A percentile compares a stretch with the other conserved stretches of the same genome.
Evolutionary conservation across 2,888 invertebrate species (phyloP).

Genomic region (Leptopilina syphax): DNA sequence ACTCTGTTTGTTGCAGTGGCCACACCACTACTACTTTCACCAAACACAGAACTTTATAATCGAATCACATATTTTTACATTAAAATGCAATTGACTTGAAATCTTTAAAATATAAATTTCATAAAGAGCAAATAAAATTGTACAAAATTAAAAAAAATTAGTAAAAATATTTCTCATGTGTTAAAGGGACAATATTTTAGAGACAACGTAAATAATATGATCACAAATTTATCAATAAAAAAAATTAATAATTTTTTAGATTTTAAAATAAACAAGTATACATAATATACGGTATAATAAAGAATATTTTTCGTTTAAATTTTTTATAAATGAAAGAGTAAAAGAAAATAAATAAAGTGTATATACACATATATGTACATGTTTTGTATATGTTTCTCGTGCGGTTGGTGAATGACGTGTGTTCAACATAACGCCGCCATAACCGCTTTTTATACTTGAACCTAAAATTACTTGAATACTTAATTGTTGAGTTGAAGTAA

Average conservation of each 20-base stretch:
- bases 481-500: background rate
- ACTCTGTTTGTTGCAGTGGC: conserved; percentile 51
- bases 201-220: too few relatives aligned
- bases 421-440: conserved; percentile 3
- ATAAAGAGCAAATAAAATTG: background rate
- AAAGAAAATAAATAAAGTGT: too few relatives aligned
- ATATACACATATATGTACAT: too few relatives aligned
- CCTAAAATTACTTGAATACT: background rate
- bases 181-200: too few relatives aligned
- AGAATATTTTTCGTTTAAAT: too few relatives aligned
- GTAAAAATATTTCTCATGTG: too few relatives aligned
- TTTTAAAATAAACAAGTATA: too few relatives aligned
- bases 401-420: conserved; percentile 3
- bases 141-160: background rate
- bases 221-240: too few relatives aligned
- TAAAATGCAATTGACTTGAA: background rate
- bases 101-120: background rate
- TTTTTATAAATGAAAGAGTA: too few relatives aligned
- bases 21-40: conserved; percentile 43
- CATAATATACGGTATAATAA: too few relatives aligned
- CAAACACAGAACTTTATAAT: conserved; percentile 33
- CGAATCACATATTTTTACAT: conserved; percentile 12
- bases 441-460: conserved; percentile 3
- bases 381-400: background rate
- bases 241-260: too few relatives aligned